Evolutionary conservation across 1,140 invertebrate species (phyloP).

Genomic region (Temnothorax nylanderi): DNA sequence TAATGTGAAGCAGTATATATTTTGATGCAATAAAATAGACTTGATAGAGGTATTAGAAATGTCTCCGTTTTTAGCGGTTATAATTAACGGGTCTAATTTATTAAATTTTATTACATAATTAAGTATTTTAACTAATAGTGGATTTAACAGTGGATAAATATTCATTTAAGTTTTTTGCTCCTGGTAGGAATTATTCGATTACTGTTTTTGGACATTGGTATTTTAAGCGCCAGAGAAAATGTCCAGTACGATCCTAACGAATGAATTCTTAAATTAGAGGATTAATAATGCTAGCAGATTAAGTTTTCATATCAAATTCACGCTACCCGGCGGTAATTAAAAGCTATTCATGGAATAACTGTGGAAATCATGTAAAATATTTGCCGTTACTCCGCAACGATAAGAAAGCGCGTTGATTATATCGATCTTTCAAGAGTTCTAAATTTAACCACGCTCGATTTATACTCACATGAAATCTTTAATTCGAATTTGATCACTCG

Average conservation of each 20-base stretch:
- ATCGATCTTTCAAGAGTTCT: not conserved
- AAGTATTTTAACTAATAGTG: not conserved
- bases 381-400: not conserved
- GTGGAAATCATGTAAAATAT: not conserved
- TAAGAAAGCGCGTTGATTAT: not conserved
- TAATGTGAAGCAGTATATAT: not conserved
- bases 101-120: too few species aligned
- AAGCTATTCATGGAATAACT: conserved; percentile 24
- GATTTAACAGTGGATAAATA: not conserved
- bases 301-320: conserved; percentile 15
- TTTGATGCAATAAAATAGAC: not conserved
- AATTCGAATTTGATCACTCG: not conserved
- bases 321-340: conserved; percentile 1
- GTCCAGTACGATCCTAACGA: not conserved
- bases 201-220: not conserved
- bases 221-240: not conserved
- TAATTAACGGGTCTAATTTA: not conserved
- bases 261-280: conserved; percentile 13
- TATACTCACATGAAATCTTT: not conserved
- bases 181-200: not conserved
- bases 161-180: not conserved
- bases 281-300: conserved; percentile 15
- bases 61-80: not conserved
- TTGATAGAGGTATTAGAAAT: not conserved
- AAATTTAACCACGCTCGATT: not conserved